Evolutionary conservation across 2,797 vertebrate genomes (phyloP).

Genomic region (Bradypodion ventrale): DNA sequence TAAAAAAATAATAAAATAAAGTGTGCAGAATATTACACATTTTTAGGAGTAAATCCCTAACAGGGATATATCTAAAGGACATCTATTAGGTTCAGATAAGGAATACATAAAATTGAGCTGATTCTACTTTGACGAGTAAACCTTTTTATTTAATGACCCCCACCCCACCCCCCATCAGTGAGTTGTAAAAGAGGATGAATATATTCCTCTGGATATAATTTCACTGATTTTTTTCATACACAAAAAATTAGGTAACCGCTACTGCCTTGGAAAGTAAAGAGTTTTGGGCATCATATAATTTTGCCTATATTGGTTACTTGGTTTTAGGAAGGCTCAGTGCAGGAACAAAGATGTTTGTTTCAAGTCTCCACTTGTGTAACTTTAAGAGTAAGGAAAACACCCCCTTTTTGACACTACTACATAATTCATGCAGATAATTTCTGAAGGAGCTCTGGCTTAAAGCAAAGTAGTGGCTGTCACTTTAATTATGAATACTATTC

Average conservation of each 20-base stretch:
- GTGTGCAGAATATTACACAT: background rate
- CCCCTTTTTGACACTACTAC: slow-evolving; percentile 58
- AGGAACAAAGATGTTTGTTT: slow-evolving; percentile 56
- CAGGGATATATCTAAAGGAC: slow-evolving; percentile 54
- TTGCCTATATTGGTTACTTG: slow-evolving; percentile 77
- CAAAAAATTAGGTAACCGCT: slow-evolving; percentile 66
- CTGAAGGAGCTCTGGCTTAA: slow-evolving; percentile 66
- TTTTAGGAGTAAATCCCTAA: slow-evolving; percentile 1
- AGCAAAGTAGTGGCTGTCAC: slow-evolving; percentile 71
- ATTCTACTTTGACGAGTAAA: slow-evolving; percentile 60
- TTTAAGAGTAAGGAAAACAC: slow-evolving; percentile 43
- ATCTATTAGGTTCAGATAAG: slow-evolving; percentile 55
- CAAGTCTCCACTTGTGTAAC: slow-evolving; percentile 57
- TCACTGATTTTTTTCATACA: slow-evolving; percentile 74
- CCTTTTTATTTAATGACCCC: slow-evolving; percentile 44
- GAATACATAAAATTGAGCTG: slow-evolving; percentile 57
- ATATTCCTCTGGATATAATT: slow-evolving; percentile 73
- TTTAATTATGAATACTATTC: slow-evolving; percentile 67
- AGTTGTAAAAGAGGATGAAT: slow-evolving; percentile 62
- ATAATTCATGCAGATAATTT: slow-evolving; percentile 70
- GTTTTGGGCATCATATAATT: slow-evolving; percentile 74
- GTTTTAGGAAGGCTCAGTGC: slow-evolving; percentile 69
- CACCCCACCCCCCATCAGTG: too few relatives aligned
- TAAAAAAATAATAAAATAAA: background rate
- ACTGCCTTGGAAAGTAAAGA: slow-evolving; percentile 74